Conservation (phyloP, 2,888 invertebrate species). For the Bruchidius siliquastri region DNA sequence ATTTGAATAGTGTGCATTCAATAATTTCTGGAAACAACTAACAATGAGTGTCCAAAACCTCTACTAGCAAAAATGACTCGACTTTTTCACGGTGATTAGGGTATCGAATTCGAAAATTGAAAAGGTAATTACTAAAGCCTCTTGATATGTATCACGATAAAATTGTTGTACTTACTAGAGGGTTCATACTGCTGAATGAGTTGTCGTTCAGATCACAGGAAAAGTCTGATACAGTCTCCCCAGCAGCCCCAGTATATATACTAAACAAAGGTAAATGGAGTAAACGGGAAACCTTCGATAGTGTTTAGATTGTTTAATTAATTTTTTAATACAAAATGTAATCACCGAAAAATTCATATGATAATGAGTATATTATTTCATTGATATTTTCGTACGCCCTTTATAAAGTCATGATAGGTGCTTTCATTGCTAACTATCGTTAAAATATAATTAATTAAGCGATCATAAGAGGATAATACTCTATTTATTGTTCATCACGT, state of each 20-base stretch:
- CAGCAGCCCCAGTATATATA: not conserved
- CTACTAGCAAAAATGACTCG: not conserved
- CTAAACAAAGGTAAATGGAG: not conserved
- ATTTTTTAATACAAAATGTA: not conserved
- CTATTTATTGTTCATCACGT: too few relatives aligned
- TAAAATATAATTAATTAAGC: too few relatives aligned
- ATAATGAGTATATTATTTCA: not conserved
- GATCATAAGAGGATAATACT: too few relatives aligned
- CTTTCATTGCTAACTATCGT: not conserved
- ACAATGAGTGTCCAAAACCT: too few relatives aligned
- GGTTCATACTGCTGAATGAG: not conserved
- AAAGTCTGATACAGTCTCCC: not conserved
- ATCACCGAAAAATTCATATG: not conserved
- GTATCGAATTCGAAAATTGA: not conserved
- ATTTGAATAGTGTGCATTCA: too few relatives aligned
- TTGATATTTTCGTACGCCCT: not conserved
- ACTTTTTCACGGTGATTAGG: not conserved
- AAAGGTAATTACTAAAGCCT: not conserved
- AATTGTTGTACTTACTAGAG: not conserved
- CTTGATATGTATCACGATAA: not conserved
- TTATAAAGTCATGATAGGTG: not conserved
- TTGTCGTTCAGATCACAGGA: not conserved
- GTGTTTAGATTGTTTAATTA: not conserved
- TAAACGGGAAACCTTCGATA: not conserved
- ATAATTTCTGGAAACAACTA: too few relatives aligned